Base-by-base conservation (phyloP, 2,797 vertebrate species). In the Falco biarmicus region DNA sequence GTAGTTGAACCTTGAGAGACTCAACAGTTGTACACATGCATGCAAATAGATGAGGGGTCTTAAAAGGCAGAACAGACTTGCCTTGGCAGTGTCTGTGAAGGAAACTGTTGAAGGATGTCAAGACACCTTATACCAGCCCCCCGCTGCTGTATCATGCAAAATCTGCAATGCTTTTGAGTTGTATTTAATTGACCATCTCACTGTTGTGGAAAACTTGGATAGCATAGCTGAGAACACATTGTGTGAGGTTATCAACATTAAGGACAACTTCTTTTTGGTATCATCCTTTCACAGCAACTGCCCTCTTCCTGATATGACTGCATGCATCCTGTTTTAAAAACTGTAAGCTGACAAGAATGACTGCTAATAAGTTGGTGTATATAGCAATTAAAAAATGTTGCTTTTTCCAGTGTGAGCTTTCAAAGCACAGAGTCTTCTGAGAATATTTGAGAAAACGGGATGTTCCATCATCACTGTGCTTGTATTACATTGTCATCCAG, bases 241-340 rank as follows among this genome's bases (percentile, higher is more conserved):
- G 56, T 83, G 31, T 71, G 76, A 95, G 83, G 87, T 53, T 95
- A 91, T 90, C 95, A 69, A 32, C 32, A 2, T 69, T 34, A 59
- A 65, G 82, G 79, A 88, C 80, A 75, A 95, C 79, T 95, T 95
- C 91, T 1, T 96, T 96, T 91, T 95, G 85, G 91, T 97, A 86
- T 96, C 96, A 39, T 94, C 90, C 83, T 96, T 93, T 90, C 79
- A 91, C 96, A 94, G 96, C 87, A 93, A 31, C 95, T 96, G 87
- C 83, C 73, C 80, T 95, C 85, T 96, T 97, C 96, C 96, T 97
- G 95, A 82, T 93, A 96, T 95, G 95, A 96, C 87, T 96, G 91
- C 70, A 29, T 90, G 94, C 94, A 96, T 96, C 96, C 96, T 96
- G 96, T 97, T 93, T 41, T 59, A 95, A 81, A 75, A 89, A 77